phyloP scores from a whole-genome alignment of 2,113 vertebrate genomes.

The Cricetomys ansorgei region DNA sequence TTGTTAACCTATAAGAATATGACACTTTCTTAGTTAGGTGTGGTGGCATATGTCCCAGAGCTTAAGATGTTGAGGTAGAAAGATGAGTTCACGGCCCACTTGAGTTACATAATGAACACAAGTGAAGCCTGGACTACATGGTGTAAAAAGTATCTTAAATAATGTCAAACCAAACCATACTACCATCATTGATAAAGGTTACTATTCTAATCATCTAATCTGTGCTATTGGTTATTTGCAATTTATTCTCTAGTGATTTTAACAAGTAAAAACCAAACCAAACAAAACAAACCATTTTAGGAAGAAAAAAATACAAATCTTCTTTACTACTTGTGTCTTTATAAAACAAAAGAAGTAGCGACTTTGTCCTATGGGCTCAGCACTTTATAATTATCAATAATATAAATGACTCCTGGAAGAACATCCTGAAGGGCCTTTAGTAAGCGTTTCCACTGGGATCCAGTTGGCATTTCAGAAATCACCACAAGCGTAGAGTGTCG shows the following conservation, averaged over 20 bases:
- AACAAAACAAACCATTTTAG: not conserved
- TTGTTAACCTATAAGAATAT: not conserved
- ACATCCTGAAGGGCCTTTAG: not conserved
- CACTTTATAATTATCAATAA: constrained; percentile 53
- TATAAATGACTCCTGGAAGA: not conserved
- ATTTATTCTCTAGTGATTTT: constrained; percentile 9
- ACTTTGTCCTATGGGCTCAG: not conserved
- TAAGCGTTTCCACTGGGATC: constrained; percentile 25
- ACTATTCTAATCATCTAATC: not conserved
- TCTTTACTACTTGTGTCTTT: not conserved
- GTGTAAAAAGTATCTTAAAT: not conserved
- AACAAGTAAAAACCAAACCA: not conserved
- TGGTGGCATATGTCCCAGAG: not conserved
- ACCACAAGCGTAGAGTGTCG: not conserved
- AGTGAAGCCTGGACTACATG: not conserved
- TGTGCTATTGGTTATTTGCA: not conserved
- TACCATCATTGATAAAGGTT: not conserved
- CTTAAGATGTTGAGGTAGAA: not conserved
- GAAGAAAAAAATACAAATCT: not conserved
- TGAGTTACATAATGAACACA: not conserved
- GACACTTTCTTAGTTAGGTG: not conserved
- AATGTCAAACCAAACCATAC: not conserved
- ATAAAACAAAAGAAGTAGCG: constrained; percentile 6
- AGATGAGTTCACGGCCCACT: too few species aligned
- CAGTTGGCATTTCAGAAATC: not conserved